phyloP scores from a whole-genome alignment of 2,797 vertebrate genomes.

The Poeciliopsis turneri region DNA sequence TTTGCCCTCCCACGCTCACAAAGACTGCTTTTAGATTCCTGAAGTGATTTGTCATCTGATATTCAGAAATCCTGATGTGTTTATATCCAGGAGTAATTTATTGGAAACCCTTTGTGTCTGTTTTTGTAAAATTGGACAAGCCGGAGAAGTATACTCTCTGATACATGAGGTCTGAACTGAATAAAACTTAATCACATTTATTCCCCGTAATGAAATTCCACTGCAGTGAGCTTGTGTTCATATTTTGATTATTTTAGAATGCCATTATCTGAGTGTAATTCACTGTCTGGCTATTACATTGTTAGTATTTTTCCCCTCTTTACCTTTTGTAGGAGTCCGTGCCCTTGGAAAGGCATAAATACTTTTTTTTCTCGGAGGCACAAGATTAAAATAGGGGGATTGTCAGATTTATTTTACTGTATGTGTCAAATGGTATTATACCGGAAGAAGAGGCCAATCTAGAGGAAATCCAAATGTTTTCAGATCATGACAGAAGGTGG shows the following conservation, averaged over 20 bases:
- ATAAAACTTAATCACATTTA: constrained; percentile 78
- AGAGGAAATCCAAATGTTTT: constrained; percentile 62
- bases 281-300: constrained; percentile 75
- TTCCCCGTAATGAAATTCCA: constrained; percentile 75
- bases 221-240: constrained; percentile 75
- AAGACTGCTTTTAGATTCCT: constrained; percentile 67
- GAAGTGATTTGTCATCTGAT: constrained; percentile 70
- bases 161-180: constrained; percentile 66
- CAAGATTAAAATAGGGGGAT: constrained; percentile 71
- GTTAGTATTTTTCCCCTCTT: constrained; percentile 54
- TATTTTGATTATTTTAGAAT: constrained; percentile 80
- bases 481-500: constrained; percentile 49
- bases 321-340: constrained; percentile 58
- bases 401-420: constrained; percentile 65
- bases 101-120: constrained; percentile 70
- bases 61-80: constrained; percentile 74
- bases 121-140: constrained; percentile 74
- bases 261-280: constrained; percentile 77
- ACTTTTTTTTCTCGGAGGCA: constrained; percentile 50
- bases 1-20: constrained; percentile 72
- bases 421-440: constrained; percentile 65
- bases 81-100: constrained; percentile 76
- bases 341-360: constrained; percentile 65
- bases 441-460: constrained; percentile 35
- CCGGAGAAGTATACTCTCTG: constrained; percentile 67